Conservation (phyloP, 1,140 invertebrate genomes). For the Anastatus disparis region DNA sequence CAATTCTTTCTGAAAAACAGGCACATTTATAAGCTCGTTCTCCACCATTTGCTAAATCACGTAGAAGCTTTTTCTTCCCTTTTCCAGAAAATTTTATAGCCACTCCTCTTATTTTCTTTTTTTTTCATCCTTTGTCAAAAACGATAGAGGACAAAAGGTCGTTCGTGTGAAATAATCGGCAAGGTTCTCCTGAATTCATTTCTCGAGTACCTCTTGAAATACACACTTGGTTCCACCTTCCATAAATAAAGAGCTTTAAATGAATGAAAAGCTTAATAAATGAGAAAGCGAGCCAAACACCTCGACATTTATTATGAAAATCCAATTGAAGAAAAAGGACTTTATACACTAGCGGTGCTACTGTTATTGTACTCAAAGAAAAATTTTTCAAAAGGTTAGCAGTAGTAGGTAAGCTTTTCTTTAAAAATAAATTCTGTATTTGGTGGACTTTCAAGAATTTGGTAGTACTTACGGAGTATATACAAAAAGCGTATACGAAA, state of each 20-base stretch:
- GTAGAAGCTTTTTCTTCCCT: not conserved
- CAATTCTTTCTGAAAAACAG: not conserved
- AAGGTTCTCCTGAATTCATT: not conserved
- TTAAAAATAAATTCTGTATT: too few species aligned
- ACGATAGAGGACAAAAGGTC: not conserved
- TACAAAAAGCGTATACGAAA: too few species aligned
- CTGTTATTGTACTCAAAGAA: too few species aligned
- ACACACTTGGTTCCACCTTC: not conserved
- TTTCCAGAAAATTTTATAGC: too few species aligned
- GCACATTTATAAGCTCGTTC: slow-evolving; percentile 2
- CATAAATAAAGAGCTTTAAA: not conserved
- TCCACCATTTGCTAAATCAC: not conserved
- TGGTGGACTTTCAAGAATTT: too few species aligned
- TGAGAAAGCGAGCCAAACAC: not conserved
- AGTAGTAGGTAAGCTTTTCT: too few species aligned
- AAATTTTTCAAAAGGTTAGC: too few species aligned
- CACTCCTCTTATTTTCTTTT: too few species aligned
- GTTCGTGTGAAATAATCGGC: not conserved
- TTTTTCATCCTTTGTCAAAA: slow-evolving; percentile 9
- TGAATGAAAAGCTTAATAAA: not conserved
- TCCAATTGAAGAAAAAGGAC: not conserved
- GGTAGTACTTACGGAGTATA: too few species aligned
- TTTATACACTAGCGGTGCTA: too few species aligned
- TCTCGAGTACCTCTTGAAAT: not conserved
- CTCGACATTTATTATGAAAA: slow-evolving; percentile 1